Evolutionary conservation across 2,797 vertebrate genomes (phyloP).

Genomic region (Serranus cabrilla): DNA sequence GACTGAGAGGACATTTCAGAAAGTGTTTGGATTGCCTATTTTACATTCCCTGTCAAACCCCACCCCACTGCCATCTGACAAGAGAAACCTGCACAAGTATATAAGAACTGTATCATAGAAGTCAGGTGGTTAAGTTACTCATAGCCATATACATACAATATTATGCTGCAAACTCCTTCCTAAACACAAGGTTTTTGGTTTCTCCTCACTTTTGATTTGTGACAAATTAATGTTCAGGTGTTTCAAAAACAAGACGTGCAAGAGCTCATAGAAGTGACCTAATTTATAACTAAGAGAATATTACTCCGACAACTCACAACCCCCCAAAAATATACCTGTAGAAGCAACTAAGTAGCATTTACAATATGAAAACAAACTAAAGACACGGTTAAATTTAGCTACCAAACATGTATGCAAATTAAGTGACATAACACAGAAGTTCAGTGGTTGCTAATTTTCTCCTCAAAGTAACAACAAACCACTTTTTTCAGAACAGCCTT

Average conservation of each 20-base stretch:
- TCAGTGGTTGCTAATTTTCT: conserved; percentile 74
- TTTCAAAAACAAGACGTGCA: conserved; percentile 63
- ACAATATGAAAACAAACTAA: conserved; percentile 76
- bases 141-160: conserved; percentile 36
- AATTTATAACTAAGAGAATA: conserved; percentile 66
- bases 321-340: conserved; percentile 55
- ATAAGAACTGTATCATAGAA: conserved; percentile 42
- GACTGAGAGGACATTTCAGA: conserved; percentile 21
- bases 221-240: conserved; percentile 36
- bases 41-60: conserved; percentile 47
- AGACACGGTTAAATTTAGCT: conserved; percentile 73
- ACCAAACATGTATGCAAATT: conserved; percentile 76
- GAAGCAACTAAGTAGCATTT: conserved; percentile 77
- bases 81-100: conserved; percentile 42
- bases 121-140: conserved; percentile 41
- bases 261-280: conserved; percentile 66
- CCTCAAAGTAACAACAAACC: conserved; percentile 67
- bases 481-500: conserved; percentile 69
- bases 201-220: conserved; percentile 46
- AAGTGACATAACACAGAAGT: conserved; percentile 68
- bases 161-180: conserved; percentile 29
- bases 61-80: conserved; percentile 27
- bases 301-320: conserved; percentile 57
- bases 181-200: conserved; percentile 39
- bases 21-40: conserved; percentile 28